Evolutionary conservation across 2,113 vertebrate species (phyloP).

Genomic region (Recurvirostra avosetta): DNA sequence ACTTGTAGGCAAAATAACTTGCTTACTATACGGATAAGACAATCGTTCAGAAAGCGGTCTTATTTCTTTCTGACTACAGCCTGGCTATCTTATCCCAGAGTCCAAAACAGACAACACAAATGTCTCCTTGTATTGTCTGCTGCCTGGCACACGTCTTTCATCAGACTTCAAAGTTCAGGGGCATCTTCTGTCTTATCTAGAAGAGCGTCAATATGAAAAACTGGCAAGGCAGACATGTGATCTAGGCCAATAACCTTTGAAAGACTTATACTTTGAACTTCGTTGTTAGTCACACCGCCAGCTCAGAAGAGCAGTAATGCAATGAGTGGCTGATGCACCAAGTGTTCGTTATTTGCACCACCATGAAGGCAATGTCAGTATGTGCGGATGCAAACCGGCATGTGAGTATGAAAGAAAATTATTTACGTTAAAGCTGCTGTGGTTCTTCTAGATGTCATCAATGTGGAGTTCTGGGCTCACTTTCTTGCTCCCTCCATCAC

Average conservation of each 20-base stretch:
- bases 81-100: background rate
- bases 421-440: background rate
- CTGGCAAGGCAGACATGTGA: background rate
- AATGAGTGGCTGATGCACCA: background rate
- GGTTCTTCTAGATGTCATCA: background rate
- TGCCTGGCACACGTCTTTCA: background rate
- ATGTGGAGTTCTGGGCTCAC: background rate
- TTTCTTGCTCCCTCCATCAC: background rate
- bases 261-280: background rate
- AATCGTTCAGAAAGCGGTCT: background rate
- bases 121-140: background rate
- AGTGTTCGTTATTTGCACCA: background rate
- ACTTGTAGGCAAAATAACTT: background rate
- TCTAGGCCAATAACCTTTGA: background rate
- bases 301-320: background rate
- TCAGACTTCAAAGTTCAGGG: background rate
- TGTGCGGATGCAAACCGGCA: background rate
- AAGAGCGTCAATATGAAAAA: background rate
- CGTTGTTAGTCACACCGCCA: fast-evolving
- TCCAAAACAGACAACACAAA: background rate
- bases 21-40: background rate
- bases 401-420: background rate
- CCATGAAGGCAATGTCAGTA: background rate
- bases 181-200: background rate
- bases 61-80: background rate